Percentiles rank a stretch among this genome's conserved stretches.
Evolutionary conservation across 2,888 invertebrate species (phyloP).

Genomic region (Prosopocoilus inquinatus): DNA sequence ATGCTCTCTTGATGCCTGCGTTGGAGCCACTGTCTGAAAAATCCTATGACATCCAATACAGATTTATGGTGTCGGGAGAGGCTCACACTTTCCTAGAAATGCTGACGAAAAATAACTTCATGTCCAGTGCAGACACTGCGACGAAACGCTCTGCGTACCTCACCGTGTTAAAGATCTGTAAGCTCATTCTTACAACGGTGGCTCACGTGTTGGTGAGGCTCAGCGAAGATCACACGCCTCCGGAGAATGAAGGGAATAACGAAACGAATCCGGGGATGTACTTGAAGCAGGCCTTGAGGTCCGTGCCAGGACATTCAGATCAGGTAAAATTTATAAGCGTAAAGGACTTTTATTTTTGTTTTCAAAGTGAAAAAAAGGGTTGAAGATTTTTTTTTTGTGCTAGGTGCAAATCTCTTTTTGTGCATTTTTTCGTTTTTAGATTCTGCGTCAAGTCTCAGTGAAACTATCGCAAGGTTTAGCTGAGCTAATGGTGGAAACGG

Average conservation of each 20-base stretch:
- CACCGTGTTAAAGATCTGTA: conserved; percentile 83
- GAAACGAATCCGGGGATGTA: conserved; percentile 52
- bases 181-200: conserved; percentile 83
- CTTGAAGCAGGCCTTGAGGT: conserved; percentile 79
- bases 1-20: conserved; percentile 90
- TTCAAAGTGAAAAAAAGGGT: neutral
- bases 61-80: conserved; percentile 66
- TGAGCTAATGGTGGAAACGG: conserved; percentile 55
- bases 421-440: conserved; percentile 28
- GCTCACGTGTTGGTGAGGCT: conserved; percentile 70
- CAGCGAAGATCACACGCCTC: conserved; percentile 48
- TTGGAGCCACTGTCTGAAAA: conserved; percentile 72
- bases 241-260: conserved; percentile 42
- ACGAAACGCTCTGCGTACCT: conserved; percentile 74
- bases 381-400: neutral
- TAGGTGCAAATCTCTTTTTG: neutral
- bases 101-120: conserved; percentile 81
- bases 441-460: conserved; percentile 75
- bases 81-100: conserved; percentile 72
- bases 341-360: neutral
- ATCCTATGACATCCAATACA: conserved; percentile 68
- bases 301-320: conserved; percentile 84
- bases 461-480: conserved; percentile 80
- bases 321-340: conserved; percentile 54
- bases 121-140: conserved; percentile 74